Percentiles rank a stretch among this genome's conserved stretches.
Conservation (phyloP, 2,888 invertebrate genomes). For the Cephonodes hylas region DNA sequence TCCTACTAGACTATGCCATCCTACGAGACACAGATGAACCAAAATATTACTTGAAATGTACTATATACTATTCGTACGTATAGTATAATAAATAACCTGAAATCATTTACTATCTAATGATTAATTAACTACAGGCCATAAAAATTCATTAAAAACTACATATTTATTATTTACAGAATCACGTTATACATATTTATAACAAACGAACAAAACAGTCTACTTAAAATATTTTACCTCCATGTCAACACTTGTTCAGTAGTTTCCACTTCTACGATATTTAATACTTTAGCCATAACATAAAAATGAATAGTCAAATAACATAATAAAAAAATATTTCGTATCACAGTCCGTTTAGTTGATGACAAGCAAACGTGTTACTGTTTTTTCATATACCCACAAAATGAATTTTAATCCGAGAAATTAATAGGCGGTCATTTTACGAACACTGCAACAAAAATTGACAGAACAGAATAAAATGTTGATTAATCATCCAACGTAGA, state of each 20-base stretch:
- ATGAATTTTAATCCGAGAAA: neutral
- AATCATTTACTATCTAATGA: too few relatives aligned
- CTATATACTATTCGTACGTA: too few relatives aligned
- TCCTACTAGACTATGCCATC: neutral
- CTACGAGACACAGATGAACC: neutral
- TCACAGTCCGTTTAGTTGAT: neutral
- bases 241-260: constrained; percentile 51
- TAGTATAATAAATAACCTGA: too few relatives aligned
- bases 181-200: neutral
- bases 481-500: too few relatives aligned
- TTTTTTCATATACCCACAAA: neutral
- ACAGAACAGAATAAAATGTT: neutral
- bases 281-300: constrained; percentile 38
- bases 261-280: constrained; percentile 45
- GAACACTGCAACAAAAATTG: neutral
- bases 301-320: constrained; percentile 16
- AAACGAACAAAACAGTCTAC: too few relatives aligned
- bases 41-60: too few relatives aligned
- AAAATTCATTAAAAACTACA: too few relatives aligned
- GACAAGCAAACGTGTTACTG: neutral
- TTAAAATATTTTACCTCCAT: constrained; percentile 58
- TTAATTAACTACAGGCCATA: too few relatives aligned
- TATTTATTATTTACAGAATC: too few relatives aligned
- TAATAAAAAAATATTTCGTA: constrained; percentile 21
- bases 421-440: neutral